phyloP scores from a whole-genome alignment of 2,113 vertebrate genomes.

The Cathartes aura region DNA sequence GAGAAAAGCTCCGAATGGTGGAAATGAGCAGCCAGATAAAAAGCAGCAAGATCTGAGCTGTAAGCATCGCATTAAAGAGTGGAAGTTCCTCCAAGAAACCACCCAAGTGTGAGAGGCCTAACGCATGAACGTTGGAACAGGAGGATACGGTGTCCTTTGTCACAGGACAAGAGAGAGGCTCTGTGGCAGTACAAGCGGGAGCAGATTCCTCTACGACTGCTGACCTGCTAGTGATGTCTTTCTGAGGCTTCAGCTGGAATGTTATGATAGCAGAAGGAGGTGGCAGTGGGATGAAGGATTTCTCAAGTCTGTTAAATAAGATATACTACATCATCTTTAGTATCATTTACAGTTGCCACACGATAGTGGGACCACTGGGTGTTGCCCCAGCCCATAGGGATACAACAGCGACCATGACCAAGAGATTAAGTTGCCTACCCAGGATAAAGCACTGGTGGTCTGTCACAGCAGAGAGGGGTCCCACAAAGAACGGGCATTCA shows the following conservation, averaged over 20 bases:
- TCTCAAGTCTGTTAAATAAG: neutral
- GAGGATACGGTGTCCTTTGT: neutral
- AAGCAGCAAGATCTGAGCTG: neutral
- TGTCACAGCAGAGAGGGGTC: neutral
- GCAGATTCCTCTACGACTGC: neutral
- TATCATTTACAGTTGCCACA: neutral
- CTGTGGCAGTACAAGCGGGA: neutral
- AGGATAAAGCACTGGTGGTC: neutral
- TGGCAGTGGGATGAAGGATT: neutral
- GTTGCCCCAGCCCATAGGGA: neutral
- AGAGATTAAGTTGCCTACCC: neutral
- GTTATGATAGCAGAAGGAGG: neutral
- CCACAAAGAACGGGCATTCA: neutral
- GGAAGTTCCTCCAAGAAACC: neutral
- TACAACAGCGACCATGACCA: neutral
- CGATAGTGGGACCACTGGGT: neutral
- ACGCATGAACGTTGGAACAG: fast-evolving
- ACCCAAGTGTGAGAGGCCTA: neutral
- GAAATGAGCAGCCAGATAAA: neutral
- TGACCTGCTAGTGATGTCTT: neutral
- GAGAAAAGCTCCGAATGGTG: neutral
- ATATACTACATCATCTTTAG: neutral
- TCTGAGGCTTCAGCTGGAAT: neutral
- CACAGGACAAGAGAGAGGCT: neutral
- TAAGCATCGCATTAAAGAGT: neutral